Evolutionary conservation across 2,797 vertebrate genomes (phyloP), one percentile per base, ranked within the genome.

Genomic region (Chelidonichthys spinosus): DNA sequence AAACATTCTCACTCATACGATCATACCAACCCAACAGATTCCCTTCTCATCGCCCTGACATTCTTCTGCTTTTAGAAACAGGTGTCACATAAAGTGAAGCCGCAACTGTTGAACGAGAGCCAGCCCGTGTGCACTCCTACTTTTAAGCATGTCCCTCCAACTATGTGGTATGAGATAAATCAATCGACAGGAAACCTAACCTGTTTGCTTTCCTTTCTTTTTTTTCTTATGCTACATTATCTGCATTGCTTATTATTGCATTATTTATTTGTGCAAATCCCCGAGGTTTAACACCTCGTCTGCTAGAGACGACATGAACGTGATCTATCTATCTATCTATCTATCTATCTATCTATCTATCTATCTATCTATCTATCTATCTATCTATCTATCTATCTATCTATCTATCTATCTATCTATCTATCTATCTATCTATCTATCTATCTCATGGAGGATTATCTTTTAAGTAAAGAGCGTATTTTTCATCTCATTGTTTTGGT

Each of bases 251-350:
- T 54, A 7, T n/a, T n/a, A n/a, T n/a, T n/a, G n/a, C n/a, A n/a
- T n/a, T n/a, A 63, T 82, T 81, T 46, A 82, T 74, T 39, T 52
- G 44, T 52, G 64, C 33, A 65, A 86, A 88, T 87, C 83, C 83
- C 72, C 0, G 15, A 73, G 78, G 68, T 76, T 87, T 84, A 89
- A 76, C 80, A 73, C 71, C 35, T 83, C 5, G 1, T 56, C 68
- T 54, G 68, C 7, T 11, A 3, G 2, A 63, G 32, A 68, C 44
- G 58, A 56, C 78, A 4, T 37, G 2, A 40, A 32, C 11, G 18
- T 17, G 35, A 46, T 2, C 14, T 17, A 11, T 25, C 10, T 56
- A 14, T 14, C 35, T 1, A 18, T 63, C 46, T 18, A 49, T 63
- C 32, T 46, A 69, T 73, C 67, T 65, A 53, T 68, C 63, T 35